Evolutionary conservation across 2,888 invertebrate genomes (phyloP), one percentile per base, ranked within the genome.

Genomic region (Diarsia rubi): DNA sequence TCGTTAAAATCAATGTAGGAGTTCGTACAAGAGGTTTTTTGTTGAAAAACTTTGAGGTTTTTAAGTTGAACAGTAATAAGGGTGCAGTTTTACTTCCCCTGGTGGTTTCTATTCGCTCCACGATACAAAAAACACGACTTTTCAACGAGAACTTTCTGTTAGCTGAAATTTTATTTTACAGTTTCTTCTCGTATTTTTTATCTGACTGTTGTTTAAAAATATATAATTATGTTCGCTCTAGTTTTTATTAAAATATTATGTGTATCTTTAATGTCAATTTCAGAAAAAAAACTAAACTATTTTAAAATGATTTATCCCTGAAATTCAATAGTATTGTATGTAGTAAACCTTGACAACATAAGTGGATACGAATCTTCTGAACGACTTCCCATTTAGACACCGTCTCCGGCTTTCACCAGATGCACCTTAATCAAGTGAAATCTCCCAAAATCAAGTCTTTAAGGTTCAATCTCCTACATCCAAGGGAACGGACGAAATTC

Each of bases 401-500:
- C 49, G 24, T 21, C 9, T n/a, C 47, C 8, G 49, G 2, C 21
- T 79, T 65, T 49, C 44, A 73, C 44, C 49, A 68, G 12, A 65
- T 65, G 3, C 4, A 63, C 45, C 5, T 63, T 31, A 9, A 52
- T n/a, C 44, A 31, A 57, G 62, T 72, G 37, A 60, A 69, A 62
- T 64, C 45, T 24, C 24, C 21, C 47, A 69, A 47, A 64, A 24
- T 11, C 24, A 11, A 27, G 47, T 60, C 14, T 14, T 4, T 60
- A 80, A 75, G 63, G 72, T 67, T 69, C 14, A 70, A 65, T 80
- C 6, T 80, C 64, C 37, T n/a, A 49, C 68, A 54, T n/a, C 59
- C 12, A 57, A 66, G 19, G 14, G 8, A 16, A 16, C 12, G n/a
- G 11, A 31, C 14, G 3, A 63, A 16, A 75, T 24, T 31, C 19